phyloP scores from a whole-genome alignment of 2,113 vertebrate species.

The Pardalotus punctatus region DNA sequence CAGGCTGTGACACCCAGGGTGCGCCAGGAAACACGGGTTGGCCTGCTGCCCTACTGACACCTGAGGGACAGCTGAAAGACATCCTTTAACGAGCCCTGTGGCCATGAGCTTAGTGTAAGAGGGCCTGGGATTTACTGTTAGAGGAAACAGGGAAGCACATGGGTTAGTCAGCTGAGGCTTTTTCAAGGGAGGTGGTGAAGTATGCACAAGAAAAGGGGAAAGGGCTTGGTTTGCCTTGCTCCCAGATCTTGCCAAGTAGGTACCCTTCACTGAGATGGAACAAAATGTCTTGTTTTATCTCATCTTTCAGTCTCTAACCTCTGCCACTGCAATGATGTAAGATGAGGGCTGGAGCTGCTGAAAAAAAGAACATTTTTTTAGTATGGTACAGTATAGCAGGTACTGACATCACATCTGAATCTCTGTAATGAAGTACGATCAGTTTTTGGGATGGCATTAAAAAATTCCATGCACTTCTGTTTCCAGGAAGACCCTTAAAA shows the following conservation, averaged over 20 bases:
- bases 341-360: not conserved
- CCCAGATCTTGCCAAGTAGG: not conserved
- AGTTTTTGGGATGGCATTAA: not conserved
- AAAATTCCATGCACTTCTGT: not conserved
- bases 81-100: not conserved
- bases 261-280: not conserved
- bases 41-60: not conserved
- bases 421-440: not conserved
- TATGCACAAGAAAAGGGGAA: not conserved
- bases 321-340: not conserved
- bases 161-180: not conserved
- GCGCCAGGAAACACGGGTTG: rapidly evolving
- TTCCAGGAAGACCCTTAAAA: not conserved
- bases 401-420: not conserved
- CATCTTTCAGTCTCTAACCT: not conserved
- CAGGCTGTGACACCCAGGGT: not conserved
- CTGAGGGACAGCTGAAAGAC: not conserved
- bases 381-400: not conserved
- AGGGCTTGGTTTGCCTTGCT: not conserved
- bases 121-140: not conserved
- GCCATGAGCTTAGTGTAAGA: not conserved
- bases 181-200: not conserved
- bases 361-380: not conserved
- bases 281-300: not conserved
- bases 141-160: rapidly evolving